Conservation (phyloP, 1,140 invertebrate genomes). For the Saxidomus purpurata region DNA sequence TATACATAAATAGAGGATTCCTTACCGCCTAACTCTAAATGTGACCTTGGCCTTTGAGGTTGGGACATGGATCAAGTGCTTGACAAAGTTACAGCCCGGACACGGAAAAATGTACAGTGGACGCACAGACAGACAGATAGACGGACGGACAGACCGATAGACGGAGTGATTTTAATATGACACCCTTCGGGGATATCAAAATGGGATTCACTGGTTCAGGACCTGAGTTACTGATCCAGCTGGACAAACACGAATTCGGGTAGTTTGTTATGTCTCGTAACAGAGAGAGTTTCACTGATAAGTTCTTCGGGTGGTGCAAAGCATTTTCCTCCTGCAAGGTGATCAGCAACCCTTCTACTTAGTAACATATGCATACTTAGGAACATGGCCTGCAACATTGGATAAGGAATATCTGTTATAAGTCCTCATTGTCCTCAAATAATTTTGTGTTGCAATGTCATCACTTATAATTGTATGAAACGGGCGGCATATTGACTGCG, state of each 20-base stretch:
- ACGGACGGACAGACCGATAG: too few species aligned
- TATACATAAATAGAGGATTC: too few species aligned
- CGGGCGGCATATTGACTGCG: slow-evolving; percentile 32
- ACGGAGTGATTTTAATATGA: too few species aligned
- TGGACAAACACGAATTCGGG: slow-evolving; percentile 34
- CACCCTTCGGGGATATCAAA: too few species aligned
- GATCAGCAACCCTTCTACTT: slow-evolving; percentile 14
- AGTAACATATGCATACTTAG: background rate
- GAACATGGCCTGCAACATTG: slow-evolving; percentile 22
- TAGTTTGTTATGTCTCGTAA: slow-evolving; percentile 35
- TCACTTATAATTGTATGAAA: background rate
- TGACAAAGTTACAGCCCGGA: too few species aligned
- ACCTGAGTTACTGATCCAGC: slow-evolving; percentile 4
- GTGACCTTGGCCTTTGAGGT: too few species aligned
- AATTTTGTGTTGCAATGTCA: background rate
- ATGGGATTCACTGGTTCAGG: background rate
- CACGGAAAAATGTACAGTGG: too few species aligned
- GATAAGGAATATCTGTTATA: background rate
- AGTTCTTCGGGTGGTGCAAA: background rate
- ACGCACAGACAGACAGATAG: too few species aligned
- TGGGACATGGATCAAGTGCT: too few species aligned
- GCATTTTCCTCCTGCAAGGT: slow-evolving; percentile 48
- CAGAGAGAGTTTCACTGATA: background rate
- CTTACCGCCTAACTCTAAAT: too few species aligned
- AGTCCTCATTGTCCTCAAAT: slow-evolving; percentile 25